These are phyloP conservation scores for Drosophila ustulata DNA, from an alignment of 2,888 invertebrate species.

Conservation along the genomic window DNA sequence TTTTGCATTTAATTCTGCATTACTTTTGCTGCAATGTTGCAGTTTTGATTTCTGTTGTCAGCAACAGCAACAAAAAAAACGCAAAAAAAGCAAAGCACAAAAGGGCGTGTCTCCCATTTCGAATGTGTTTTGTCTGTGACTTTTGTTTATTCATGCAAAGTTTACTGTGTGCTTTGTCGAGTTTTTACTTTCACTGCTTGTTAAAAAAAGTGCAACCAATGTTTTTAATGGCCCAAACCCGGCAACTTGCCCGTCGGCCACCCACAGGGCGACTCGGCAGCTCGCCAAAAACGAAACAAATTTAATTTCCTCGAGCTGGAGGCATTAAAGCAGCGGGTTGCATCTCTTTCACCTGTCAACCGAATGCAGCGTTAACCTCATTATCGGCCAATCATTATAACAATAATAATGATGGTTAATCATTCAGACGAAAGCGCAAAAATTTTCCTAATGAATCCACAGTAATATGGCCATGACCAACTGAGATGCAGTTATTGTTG, in stretches of 20 bases:
- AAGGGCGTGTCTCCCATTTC: conserved; percentile 59
- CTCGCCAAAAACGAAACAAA: conserved; percentile 7
- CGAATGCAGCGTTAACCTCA: conserved; percentile 62
- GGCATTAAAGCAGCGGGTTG: conserved; percentile 44
- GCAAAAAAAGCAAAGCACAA: conserved; percentile 22
- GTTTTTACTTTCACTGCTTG: conserved; percentile 68
- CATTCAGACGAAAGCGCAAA: conserved; percentile 52
- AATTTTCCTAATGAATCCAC: conserved; percentile 76
- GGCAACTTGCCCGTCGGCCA: conserved; percentile 23
- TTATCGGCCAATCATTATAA: conserved; percentile 49
- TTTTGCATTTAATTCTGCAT: conserved; percentile 74
- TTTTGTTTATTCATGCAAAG: conserved; percentile 68
- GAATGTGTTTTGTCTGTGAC: conserved; percentile 42
- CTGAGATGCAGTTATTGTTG: conserved; percentile 18
- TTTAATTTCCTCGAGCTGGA: conserved; percentile 13
- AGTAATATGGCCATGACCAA: conserved; percentile 31
- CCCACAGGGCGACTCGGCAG: conserved; percentile 43
- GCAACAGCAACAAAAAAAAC: conserved; percentile 20
- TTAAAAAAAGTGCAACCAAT: conserved; percentile 60
- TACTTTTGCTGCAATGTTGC: conserved; percentile 64
- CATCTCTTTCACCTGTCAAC: conserved; percentile 65
- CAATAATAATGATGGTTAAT: conserved; percentile 46
- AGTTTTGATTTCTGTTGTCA: conserved; percentile 71
- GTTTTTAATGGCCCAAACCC: conserved; percentile 31
- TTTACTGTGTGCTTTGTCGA: conserved; percentile 48